Base-by-base conservation (phyloP, 2,797 vertebrate genomes). In the Amblyraja radiata region DNA sequence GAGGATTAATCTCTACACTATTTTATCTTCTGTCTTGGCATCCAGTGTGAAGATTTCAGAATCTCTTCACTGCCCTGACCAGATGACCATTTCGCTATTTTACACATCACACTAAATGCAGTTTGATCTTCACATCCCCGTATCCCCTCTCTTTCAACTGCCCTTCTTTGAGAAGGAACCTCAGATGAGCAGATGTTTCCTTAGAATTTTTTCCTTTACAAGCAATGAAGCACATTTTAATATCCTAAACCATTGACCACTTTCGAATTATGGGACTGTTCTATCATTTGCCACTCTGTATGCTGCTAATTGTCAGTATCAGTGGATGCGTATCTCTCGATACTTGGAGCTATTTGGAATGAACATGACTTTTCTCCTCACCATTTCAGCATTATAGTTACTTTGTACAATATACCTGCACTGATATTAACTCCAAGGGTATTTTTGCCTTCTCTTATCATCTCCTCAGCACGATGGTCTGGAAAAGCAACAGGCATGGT, bases 401-500 rank as follows among this genome's bases (percentile, higher is more conserved):
- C 63, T 88, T 68, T 68, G 63, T 16, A 32, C n/a, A 88, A 2
- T 21, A 10, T 6, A 32, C n/a, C 63, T 21, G n/a, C 25, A 36
- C 32, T 4, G 7, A 13, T 63, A 61, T 61, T 84, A 13, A 28
- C 54, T 84, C 1, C 81, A 61, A 84, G 54, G 23, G 46, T 84
- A 36, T 88, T 32, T 21, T 68, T 68, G 21, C 4, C 71, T 21
- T 36, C 58, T 86, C 61, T 36, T 36, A 2, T 9, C 63, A 21
- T 9, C 58, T 16, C 54, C 46, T 21, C 39, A 94, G 94, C 94
- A 94, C 11, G 93, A 94, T 77, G 94, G 94, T 7, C 90, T 94
- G n/a, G 94, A 93, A 39, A 93, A 94, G 77, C 93, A 93, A 16
- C 93, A 95, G 2, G 94, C 94, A 10, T 94, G 94, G 94, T 94